Evolutionary conservation across 1,140 invertebrate species (phyloP).

Genomic region (Listronotus oregonensis): DNA sequence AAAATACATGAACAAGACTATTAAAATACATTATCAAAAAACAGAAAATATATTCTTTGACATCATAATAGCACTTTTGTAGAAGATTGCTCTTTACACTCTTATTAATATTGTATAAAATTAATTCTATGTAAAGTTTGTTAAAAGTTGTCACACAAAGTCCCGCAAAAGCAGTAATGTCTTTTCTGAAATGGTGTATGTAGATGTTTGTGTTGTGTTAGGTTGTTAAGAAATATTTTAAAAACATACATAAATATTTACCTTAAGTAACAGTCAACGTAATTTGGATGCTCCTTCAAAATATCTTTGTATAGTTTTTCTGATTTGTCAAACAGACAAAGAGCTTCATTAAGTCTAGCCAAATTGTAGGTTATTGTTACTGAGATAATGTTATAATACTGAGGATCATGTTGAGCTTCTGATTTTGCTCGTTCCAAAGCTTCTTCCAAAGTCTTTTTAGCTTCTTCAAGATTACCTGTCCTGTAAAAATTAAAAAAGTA

Average conservation of each 20-base stretch:
- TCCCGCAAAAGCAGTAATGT: too few species aligned
- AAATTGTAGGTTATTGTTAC: constrained; percentile 98
- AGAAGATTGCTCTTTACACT: too few species aligned
- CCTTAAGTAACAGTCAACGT: constrained; percentile 93
- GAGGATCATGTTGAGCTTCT: constrained; percentile 84
- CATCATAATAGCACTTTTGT: too few species aligned
- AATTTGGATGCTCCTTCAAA: constrained; percentile 96
- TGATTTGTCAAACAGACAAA: constrained; percentile 93
- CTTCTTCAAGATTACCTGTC: constrained; percentile 80
- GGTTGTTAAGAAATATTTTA: background rate
- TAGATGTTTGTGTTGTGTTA: background rate
- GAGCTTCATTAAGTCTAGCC: constrained; percentile 89
- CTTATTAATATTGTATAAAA: too few species aligned
- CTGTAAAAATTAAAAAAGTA: constrained; percentile 53
- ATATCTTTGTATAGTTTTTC: constrained; percentile 97
- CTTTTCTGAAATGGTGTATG: too few species aligned
- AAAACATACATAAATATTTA: constrained; percentile 3
- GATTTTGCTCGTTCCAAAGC: constrained; percentile 80
- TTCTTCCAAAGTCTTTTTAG: constrained; percentile 84
- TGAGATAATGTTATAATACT: constrained; percentile 95
- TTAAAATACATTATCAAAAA: too few species aligned
- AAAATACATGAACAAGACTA: too few species aligned
- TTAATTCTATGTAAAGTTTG: too few species aligned
- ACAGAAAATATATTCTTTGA: too few species aligned
- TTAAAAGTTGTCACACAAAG: too few species aligned